A percentile compares a stretch with the other conserved stretches of the same genome.
phyloP scores from a whole-genome alignment of 2,888 invertebrate genomes.

The Incurvaria masculella region DNA sequence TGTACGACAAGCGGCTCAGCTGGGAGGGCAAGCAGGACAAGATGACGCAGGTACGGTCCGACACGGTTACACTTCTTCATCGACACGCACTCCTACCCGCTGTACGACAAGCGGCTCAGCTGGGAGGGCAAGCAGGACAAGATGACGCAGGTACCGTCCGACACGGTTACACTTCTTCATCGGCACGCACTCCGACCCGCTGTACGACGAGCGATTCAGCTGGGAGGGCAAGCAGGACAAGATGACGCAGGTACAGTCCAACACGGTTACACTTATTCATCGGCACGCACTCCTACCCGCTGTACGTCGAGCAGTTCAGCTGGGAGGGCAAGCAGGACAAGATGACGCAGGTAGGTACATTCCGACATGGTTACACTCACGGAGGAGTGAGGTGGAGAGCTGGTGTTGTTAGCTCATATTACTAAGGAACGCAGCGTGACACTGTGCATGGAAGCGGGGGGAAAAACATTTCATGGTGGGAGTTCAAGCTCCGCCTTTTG shows the following conservation, averaged over 20 bases:
- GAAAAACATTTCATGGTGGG: no score
- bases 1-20: constrained; percentile 87
- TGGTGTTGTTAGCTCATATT: no score
- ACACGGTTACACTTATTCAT: no score
- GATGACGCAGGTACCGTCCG: constrained; percentile 94
- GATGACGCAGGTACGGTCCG: constrained; percentile 94
- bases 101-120: constrained; percentile 87
- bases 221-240: constrained; percentile 96
- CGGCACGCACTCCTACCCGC: constrained; percentile 82
- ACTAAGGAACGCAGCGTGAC: no score
- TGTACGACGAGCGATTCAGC: constrained; percentile 87
- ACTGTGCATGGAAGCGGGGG: no score
- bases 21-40: constrained; percentile 96
- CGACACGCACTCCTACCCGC: constrained; percentile 82
- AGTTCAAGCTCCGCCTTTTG: no score
- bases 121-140: constrained; percentile 96
- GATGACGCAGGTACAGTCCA: constrained; percentile 92
- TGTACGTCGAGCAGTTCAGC: constrained; percentile 87
- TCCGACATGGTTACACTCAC: no score
- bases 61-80: no score
- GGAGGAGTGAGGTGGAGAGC: no score
- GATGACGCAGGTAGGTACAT: constrained; percentile 96
- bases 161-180: no score
- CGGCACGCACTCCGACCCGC: constrained; percentile 82
- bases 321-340: constrained; percentile 96